These are phyloP conservation scores for Nebria salina DNA, from an alignment of 2,888 invertebrate species.

Conservation along the genomic window DNA sequence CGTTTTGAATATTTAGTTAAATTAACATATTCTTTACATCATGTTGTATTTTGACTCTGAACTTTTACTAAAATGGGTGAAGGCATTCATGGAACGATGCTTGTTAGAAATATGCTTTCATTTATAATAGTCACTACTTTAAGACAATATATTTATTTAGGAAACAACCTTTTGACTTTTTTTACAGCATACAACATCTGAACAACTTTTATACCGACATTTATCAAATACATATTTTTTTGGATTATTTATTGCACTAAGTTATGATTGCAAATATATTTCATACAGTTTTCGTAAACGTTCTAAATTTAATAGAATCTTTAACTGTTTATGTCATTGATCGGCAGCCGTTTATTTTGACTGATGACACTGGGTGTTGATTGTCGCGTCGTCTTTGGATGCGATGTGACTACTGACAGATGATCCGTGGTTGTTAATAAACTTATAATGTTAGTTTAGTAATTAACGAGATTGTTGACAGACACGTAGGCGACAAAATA, in stretches of 20 bases:
- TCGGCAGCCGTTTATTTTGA: too few relatives aligned
- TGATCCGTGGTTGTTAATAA: constrained; percentile 17
- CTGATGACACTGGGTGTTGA: neutral
- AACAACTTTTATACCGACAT: too few relatives aligned
- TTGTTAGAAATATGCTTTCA: neutral
- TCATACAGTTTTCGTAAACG: too few relatives aligned
- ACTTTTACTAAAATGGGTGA: neutral
- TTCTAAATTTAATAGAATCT: too few relatives aligned
- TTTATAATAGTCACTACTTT: neutral
- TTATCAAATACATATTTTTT: too few relatives aligned
- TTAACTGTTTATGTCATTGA: too few relatives aligned
- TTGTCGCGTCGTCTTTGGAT: neutral
- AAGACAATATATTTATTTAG: neutral
- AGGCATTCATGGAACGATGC: neutral
- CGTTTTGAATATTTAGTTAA: neutral
- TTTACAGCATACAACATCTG: too few relatives aligned
- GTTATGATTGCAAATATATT: too few relatives aligned
- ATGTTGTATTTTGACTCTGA: neutral
- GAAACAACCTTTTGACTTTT: too few relatives aligned
- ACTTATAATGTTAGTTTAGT: constrained; percentile 22
- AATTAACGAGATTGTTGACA: constrained; percentile 26
- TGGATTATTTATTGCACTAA: too few relatives aligned
- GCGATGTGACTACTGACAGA: neutral
- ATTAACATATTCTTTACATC: neutral
- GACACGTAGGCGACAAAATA: constrained; percentile 17